Conservation (phyloP, 2,888 invertebrate genomes). For the Trichogramma evanescens region DNA sequence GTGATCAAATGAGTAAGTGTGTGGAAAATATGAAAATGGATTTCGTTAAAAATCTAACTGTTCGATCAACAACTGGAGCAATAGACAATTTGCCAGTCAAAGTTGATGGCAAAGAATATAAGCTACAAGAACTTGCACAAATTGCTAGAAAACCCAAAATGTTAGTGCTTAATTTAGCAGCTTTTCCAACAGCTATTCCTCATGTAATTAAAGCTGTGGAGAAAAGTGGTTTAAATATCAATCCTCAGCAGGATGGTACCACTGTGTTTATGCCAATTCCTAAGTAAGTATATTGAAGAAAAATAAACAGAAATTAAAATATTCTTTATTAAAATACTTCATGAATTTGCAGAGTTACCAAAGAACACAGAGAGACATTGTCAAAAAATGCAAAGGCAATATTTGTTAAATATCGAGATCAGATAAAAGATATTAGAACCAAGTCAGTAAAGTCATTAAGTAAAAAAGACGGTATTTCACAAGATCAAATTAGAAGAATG, state of each 20-base stretch:
- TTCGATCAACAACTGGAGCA: conserved; percentile 73
- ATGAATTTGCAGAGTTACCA: conserved; percentile 61
- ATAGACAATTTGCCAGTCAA: conserved; percentile 70
- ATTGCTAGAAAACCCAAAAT: conserved; percentile 81
- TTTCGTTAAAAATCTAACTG: conserved; percentile 69
- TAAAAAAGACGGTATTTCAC: conserved; percentile 61
- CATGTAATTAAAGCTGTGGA: conserved; percentile 68
- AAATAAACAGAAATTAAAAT: background rate
- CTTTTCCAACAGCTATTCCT: conserved; percentile 81
- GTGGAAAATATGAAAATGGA: conserved; percentile 71
- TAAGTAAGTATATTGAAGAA: conserved; percentile 54
- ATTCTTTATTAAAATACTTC: background rate
- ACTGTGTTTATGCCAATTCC: conserved; percentile 82
- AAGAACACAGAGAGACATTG: conserved; percentile 83
- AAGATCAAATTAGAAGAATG: conserved; percentile 62
- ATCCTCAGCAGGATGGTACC: conserved; percentile 92
- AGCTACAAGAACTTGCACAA: conserved; percentile 82
- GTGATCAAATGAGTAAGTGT: conserved; percentile 59
- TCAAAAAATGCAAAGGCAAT: conserved; percentile 80
- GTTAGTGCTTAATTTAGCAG: conserved; percentile 73
- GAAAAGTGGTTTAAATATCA: conserved; percentile 81
- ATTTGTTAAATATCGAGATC: conserved; percentile 71
- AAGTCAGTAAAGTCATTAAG: conserved; percentile 65
- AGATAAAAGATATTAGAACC: conserved; percentile 69
- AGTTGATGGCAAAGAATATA: conserved; percentile 73